Evolutionary conservation across 35 echinoderm and acorn worm genomes (phyloP).

Genomic region (Acanthaster planci): DNA sequence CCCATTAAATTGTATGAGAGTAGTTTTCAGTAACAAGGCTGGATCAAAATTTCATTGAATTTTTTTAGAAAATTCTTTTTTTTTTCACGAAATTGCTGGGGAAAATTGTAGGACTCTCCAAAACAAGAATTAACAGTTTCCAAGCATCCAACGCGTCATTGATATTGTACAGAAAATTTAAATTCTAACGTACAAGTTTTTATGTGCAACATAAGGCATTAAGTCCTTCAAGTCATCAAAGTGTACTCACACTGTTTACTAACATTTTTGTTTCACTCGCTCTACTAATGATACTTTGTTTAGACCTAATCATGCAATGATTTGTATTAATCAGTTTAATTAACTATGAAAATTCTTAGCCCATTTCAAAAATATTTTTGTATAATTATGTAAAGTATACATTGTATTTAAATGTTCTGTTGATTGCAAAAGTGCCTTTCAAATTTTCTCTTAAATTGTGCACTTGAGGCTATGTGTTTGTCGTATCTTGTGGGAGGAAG

Average conservation of each 20-base stretch:
- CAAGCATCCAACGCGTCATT: too few relatives aligned
- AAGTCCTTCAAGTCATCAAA: neutral
- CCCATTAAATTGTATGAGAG: too few relatives aligned
- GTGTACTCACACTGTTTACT: neutral
- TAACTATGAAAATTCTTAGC: slow-evolving; percentile 5
- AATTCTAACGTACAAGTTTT: slow-evolving; percentile 18
- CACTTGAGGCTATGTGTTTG: neutral
- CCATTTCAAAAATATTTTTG: slow-evolving; percentile 30
- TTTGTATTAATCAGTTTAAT: neutral
- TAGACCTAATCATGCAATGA: slow-evolving; percentile 8
- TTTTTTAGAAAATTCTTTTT: too few relatives aligned
- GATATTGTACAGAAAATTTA: neutral
- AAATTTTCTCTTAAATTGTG: neutral
- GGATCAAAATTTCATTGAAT: too few relatives aligned
- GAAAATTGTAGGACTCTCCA: too few relatives aligned
- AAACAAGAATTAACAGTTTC: too few relatives aligned
- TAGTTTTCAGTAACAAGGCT: too few relatives aligned
- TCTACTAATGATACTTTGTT: too few relatives aligned
- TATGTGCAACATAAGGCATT: slow-evolving; percentile 12
- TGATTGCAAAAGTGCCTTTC: slow-evolving; percentile 25
- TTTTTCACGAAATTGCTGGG: too few relatives aligned
- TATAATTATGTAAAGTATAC: slow-evolving; percentile 27
- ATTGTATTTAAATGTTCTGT: slow-evolving; percentile 9
- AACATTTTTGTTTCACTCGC: neutral
- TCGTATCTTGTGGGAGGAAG: neutral